These are phyloP conservation scores for Brachionus paranguensis DNA, from an alignment of 1,140 invertebrate genomes.

Conservation along the genomic window DNA sequence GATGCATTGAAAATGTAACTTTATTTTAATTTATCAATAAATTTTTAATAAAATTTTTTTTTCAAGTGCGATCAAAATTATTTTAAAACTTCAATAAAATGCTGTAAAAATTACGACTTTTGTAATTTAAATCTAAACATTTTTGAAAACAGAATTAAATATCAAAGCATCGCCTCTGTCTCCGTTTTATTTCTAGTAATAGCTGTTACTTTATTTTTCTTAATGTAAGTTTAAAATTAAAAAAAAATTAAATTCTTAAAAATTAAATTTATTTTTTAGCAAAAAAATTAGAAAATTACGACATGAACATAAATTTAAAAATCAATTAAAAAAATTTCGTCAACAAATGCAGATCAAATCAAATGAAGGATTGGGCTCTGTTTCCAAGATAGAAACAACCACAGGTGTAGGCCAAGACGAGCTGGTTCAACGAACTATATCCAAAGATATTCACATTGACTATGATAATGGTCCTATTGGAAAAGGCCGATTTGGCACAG, in stretches of 20 bases:
- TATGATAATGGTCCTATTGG: conserved; percentile 68
- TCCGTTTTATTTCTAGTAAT: not conserved
- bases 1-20: not conserved
- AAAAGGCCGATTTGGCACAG: conserved; percentile 78
- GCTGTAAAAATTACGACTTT: not conserved
- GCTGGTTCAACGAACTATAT: conserved; percentile 85
- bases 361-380: not conserved
- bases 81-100: not conserved
- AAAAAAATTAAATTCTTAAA: not conserved
- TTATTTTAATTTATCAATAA: not conserved
- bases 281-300: not conserved
- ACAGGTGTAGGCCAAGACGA: conserved; percentile 66
- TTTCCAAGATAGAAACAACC: not conserved
- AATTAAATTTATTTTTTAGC: not conserved
- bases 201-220: not conserved
- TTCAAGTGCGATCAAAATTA: not conserved
- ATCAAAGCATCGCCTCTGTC: not conserved
- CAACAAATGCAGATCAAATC: not conserved
- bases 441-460: conserved; percentile 85
- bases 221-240: not conserved
- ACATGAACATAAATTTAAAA: not conserved
- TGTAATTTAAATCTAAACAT: conserved; percentile 7
- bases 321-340: not conserved
- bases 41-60: not conserved
- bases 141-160: not conserved